Percentiles rank a stretch among this genome's conserved stretches.
phyloP scores from a whole-genome alignment of 2,797 vertebrate genomes.

The Macropus fuliginosus region DNA sequence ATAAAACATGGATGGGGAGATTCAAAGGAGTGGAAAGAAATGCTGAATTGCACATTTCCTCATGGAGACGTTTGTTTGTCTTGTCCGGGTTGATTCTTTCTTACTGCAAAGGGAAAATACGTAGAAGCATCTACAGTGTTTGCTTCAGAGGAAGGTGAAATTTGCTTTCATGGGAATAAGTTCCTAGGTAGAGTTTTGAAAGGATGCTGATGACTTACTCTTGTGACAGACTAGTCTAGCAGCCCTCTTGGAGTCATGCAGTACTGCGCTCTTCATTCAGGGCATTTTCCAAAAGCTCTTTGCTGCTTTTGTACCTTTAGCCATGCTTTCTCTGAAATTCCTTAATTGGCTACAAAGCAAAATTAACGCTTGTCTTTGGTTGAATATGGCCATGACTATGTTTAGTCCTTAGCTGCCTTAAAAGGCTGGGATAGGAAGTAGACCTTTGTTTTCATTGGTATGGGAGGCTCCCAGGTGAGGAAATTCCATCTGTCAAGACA shows the following conservation, averaged over 20 bases:
- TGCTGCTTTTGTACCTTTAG: neutral
- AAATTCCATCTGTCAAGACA: neutral
- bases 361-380: neutral
- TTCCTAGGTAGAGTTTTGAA: conserved; percentile 36
- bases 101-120: conserved; percentile 1
- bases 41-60: conserved; percentile 26
- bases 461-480: neutral
- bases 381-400: conserved; percentile 3
- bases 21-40: neutral
- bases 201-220: conserved; percentile 18
- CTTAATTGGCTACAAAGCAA: conserved; percentile 48
- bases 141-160: conserved; percentile 49
- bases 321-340: neutral
- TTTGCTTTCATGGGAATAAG: conserved; percentile 29
- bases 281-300: conserved; percentile 25
- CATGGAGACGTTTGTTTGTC: conserved; percentile 26
- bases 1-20: conserved; percentile 15
- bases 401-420: conserved; percentile 8
- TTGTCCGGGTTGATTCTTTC: neutral
- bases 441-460: neutral
- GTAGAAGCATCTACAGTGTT: conserved; percentile 56
- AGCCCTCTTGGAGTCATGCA: conserved; percentile 23
- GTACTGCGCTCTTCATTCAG: neutral
- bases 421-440: neutral
- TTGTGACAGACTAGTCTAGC: conserved; percentile 3